A percentile compares a stretch with the other conserved stretches of the same genome.
These are phyloP conservation scores for Tricholauxania praeusta DNA, from an alignment of 2,888 invertebrate genomes.

Conservation along the genomic window DNA sequence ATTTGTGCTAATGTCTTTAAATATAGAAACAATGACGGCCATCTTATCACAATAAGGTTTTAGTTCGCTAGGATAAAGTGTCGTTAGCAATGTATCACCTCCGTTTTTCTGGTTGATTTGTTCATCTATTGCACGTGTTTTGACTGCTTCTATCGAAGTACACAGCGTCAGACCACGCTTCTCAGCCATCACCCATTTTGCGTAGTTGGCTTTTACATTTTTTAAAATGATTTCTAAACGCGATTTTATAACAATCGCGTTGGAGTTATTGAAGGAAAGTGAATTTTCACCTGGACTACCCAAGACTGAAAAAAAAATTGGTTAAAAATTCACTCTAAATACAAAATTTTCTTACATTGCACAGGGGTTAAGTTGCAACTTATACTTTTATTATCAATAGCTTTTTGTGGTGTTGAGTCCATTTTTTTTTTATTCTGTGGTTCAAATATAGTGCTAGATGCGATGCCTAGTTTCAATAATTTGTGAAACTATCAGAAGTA, in stretches of 20 bases:
- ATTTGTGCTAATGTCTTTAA: constrained; percentile 56
- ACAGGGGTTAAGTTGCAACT: constrained; percentile 54
- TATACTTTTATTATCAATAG: not conserved
- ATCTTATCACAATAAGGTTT: constrained; percentile 58
- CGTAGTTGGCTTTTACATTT: constrained; percentile 55
- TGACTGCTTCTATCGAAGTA: constrained; percentile 60
- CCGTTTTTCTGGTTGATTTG: not conserved
- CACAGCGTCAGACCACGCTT: constrained; percentile 61
- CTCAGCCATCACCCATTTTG: constrained; percentile 63
- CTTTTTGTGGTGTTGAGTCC: constrained; percentile 43
- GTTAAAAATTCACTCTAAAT: not conserved
- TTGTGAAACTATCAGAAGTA: no score
- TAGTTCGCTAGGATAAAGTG: constrained; percentile 56
- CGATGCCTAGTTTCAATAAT: no score
- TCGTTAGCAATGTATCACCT: constrained; percentile 2
- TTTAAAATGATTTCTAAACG: constrained; percentile 56
- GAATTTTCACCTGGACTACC: constrained; percentile 52
- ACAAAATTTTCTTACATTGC: constrained; percentile 51
- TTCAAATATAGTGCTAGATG: no score
- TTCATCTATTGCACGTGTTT: constrained; percentile 56
- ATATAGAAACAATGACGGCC: constrained; percentile 57
- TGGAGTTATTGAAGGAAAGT: constrained; percentile 48
- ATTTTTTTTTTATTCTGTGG: constrained; percentile 14
- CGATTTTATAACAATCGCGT: constrained; percentile 50
- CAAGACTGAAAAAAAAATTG: constrained; percentile 47